Evolutionary conservation across 2,797 vertebrate species (phyloP), one percentile per base, ranked within the genome.

Genomic region (Gallirallus australis): DNA sequence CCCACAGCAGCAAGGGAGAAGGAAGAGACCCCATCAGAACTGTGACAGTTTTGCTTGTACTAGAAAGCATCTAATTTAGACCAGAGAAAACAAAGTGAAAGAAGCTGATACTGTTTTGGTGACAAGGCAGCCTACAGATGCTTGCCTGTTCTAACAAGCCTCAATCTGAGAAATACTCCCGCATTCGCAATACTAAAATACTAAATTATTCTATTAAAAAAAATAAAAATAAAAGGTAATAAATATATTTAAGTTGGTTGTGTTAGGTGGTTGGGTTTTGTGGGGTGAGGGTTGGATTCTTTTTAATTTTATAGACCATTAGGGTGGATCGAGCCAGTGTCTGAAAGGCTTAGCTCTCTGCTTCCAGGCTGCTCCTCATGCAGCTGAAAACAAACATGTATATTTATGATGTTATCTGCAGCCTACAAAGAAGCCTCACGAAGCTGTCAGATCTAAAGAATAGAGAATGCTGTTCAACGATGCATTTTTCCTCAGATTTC

Each of bases 391-490:
- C 69, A 89, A 94, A 61, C 1, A 5, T 85, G 82, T 86, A 69
- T 84, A 93, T 90, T 90, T 87, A 84, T 78, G 65, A 94, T 75
- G 40, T 53, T 94, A 94, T 70, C 84, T 79, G 73, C 64, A 93
- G 47, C 35, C 71, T 75, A 91, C 73, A 71, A 71, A 69, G 76
- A 81, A 89, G 71, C 63, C 83, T 93, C 77, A 39, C 2, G 1
- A 90, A 96, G 75, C 85, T 89, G 82, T 94, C 87, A 93, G 72
- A 64, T 77, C 73, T 91, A 24, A 39, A 19, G 40, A 88, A 86
- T 10, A 89, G 57, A 73, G 71, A 71, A 95, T 14, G 19, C 40
- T 77, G 90, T 64, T 93, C 66, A 89, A 42, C 61, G 60, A 72
- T 6, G 8, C 61, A 20, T 93, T 94, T 85, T 89, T 80, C 54